Base-by-base conservation (phyloP, 2,113 vertebrate genomes). In the Melanerpes formicivorus region DNA sequence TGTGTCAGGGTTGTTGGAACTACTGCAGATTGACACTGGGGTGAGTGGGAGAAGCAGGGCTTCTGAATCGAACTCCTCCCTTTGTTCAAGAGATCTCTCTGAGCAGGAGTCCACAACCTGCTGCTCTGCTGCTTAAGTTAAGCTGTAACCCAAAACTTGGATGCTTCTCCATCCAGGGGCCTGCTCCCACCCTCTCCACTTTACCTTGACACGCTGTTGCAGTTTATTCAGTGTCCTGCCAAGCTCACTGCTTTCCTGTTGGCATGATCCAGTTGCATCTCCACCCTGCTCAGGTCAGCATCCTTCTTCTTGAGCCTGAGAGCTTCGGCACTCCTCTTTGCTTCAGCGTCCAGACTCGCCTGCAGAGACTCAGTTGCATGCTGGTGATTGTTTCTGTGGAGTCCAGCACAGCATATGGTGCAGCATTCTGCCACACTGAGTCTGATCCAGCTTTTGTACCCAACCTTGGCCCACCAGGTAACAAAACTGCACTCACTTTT, bases 281-380 rank as follows among this genome's bases (percentile, higher is more conserved):
- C 98, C 96, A 97, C 97, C 87, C 98, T 97, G 56, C 97, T 98
- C 74, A 98, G 89, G 75, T 98, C 98, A 4, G 91, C 94, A 95
- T 97, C 97, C 97, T 97, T 97, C 90, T 97, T 98, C 95, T 97
- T 98, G 90, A 98, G 89, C 84, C 94, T 71, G 32, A 97, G 94
- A 16, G 96, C 97, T 96, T 98, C 97, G n/a, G 96, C 95, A 4
- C 78, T 95, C 54, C 96, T 97, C 95, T 97, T 97, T 34, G 87
- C 95, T 95, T 98, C 97, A 27, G 91, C 96, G 82, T 98, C 97
- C 92, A 98, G 97, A 93, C 98, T 98, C 27, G 90, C 97, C 96
- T 98, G 98, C 82, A 98, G 95, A 42, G 98, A 98, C 92, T 98
- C 97, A 48, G 74, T 95, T 34, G 97, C 95, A 22, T 70, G 72